phyloP scores from a whole-genome alignment of 2,888 invertebrate genomes.

The Coronaproctus castanopsis region DNA sequence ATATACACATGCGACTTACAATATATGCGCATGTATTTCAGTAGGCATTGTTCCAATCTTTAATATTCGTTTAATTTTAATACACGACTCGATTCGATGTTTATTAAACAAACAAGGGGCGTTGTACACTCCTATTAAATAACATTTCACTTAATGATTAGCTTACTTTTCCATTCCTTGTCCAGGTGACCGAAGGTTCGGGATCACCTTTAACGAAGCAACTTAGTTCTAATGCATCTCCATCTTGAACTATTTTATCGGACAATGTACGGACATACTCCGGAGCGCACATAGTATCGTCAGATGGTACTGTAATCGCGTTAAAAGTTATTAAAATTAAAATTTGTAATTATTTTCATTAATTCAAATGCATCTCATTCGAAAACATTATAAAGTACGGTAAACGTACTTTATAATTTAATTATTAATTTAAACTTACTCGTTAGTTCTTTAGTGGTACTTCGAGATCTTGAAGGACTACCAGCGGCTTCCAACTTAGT shows the following conservation, averaged over 20 bases:
- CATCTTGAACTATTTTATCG: constrained; percentile 61
- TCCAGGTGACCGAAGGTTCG: constrained; percentile 78
- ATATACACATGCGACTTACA: no score
- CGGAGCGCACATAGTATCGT: constrained; percentile 74
- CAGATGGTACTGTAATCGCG: constrained; percentile 48
- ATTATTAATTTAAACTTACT: no score
- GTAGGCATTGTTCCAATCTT: no score
- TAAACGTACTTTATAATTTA: no score
- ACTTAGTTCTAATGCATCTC: constrained; percentile 61
- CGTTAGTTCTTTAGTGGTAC: constrained; percentile 71
- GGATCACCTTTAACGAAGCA: constrained; percentile 79
- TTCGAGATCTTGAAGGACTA: constrained; percentile 67
- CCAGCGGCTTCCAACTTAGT: constrained; percentile 47
- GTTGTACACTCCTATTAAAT: no score
- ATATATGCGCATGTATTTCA: no score
- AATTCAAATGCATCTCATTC: constrained; percentile 1
- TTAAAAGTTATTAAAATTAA: not conserved
- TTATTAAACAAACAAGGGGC: no score
- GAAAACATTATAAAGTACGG: not conserved
- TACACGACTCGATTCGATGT: no score
- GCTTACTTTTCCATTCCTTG: constrained; percentile 55
- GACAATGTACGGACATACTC: constrained; percentile 58
- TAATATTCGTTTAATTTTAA: no score
- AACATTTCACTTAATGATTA: no score
- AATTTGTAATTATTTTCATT: no score